Evolutionary conservation across 2,888 invertebrate species (phyloP).

Genomic region (Periphyllus acericola): DNA sequence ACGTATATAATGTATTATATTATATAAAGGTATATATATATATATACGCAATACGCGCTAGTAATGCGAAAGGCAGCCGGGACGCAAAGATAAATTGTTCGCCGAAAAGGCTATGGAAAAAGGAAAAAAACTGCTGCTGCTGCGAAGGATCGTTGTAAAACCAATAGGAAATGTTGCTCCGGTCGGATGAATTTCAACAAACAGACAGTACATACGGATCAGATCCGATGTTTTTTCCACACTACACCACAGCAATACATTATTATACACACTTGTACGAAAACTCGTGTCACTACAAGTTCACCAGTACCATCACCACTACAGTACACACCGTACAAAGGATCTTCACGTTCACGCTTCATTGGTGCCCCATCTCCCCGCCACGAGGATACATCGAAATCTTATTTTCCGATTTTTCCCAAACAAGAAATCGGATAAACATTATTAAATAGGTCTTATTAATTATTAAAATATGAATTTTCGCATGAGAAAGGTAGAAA

Average conservation of each 20-base stretch:
- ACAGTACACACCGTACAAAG: no score
- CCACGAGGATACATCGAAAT: no score
- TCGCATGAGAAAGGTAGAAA: no score
- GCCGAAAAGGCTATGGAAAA: not conserved
- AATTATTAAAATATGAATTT: no score
- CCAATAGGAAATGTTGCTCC: conserved; percentile 4
- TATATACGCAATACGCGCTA: not conserved
- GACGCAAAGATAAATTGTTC: not conserved
- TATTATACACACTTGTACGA: not conserved
- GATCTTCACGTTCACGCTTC: no score
- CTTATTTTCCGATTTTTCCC: no score
- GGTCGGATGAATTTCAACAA: not conserved
- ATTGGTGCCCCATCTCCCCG: no score
- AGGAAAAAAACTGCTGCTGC: not conserved
- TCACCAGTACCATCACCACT: no score
- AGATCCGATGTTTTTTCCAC: not conserved
- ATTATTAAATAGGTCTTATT: no score
- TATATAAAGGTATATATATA: not conserved
- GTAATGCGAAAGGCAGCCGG: not conserved
- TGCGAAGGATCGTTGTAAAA: not conserved
- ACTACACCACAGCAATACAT: not conserved
- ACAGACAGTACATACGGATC: not conserved
- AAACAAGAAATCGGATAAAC: no score
- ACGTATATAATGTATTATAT: no score
- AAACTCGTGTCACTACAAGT: no score